Conservation (phyloP, 2,888 invertebrate genomes). For the Ptychoptera contaminata region DNA sequence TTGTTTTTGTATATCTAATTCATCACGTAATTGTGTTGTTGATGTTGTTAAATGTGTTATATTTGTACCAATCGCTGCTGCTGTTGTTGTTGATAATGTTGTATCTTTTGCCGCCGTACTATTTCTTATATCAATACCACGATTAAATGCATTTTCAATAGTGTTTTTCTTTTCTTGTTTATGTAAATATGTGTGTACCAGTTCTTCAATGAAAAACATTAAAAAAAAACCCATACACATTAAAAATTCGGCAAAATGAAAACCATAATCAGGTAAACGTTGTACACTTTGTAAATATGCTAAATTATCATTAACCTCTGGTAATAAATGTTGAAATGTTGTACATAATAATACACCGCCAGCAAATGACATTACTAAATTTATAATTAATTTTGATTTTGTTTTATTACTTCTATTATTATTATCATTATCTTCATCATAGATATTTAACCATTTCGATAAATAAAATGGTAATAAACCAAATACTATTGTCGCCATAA, state of each 20-base stretch:
- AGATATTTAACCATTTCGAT: constrained; percentile 39
- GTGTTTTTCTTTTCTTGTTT: constrained; percentile 28
- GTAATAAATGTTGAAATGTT: constrained; percentile 65
- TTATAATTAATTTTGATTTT: constrained; percentile 32
- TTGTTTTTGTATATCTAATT: background rate
- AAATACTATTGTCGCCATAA: constrained; percentile 55
- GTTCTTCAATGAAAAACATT: constrained; percentile 66
- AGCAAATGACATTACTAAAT: constrained; percentile 58
- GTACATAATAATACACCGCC: constrained; percentile 73
- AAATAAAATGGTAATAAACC: constrained; percentile 60
- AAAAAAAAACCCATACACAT: constrained; percentile 62
- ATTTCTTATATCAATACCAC: constrained; percentile 22
- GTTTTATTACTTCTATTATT: background rate
- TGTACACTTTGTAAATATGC: constrained; percentile 37
- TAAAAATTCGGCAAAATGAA: constrained; percentile 51
- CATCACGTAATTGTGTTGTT: background rate
- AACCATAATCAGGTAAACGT: constrained; percentile 34
- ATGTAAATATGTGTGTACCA: constrained; percentile 54
- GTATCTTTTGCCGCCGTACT: constrained; percentile 18
- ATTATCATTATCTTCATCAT: constrained; percentile 16
- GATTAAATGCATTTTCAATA: constrained; percentile 21
- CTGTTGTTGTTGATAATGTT: background rate
- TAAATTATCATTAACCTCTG: constrained; percentile 58
- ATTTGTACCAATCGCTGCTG: background rate
- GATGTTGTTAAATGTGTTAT: background rate